Percentiles rank a stretch among this genome's conserved stretches.
These are phyloP conservation scores for Sandelia bainsii DNA, from an alignment of 2,797 vertebrate genomes.

Conservation along the genomic window DNA sequence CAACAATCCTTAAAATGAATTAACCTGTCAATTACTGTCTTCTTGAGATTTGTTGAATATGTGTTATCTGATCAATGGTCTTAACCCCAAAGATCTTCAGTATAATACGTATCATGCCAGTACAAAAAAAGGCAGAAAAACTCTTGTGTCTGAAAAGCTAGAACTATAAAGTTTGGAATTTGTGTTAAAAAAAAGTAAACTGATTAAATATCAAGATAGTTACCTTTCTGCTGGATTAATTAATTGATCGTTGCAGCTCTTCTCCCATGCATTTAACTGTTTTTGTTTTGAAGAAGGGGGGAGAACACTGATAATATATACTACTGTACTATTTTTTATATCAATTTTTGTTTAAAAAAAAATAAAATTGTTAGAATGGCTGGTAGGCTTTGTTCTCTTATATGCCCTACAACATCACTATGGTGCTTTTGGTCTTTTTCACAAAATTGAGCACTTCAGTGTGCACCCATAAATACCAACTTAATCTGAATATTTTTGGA, in stretches of 20 bases:
- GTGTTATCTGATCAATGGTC: background rate
- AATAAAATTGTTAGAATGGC: background rate
- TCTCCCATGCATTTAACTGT: too few relatives aligned
- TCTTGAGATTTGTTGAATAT: too few relatives aligned
- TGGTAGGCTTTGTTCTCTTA: background rate
- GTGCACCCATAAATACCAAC: background rate
- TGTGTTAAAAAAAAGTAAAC: too few relatives aligned
- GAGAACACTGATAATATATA: too few relatives aligned
- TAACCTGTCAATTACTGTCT: background rate
- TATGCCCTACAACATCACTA: background rate
- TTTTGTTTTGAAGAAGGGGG: too few relatives aligned
- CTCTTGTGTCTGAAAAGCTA: background rate
- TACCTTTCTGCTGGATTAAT: too few relatives aligned
- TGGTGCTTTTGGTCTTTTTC: background rate
- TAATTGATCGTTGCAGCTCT: too few relatives aligned
- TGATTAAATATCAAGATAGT: too few relatives aligned
- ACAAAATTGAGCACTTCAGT: background rate
- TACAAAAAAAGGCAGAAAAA: background rate
- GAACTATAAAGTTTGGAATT: too few relatives aligned
- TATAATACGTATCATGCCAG: background rate
- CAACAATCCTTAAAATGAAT: background rate
- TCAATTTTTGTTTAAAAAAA: too few relatives aligned
- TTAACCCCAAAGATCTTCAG: background rate
- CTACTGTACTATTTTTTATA: too few relatives aligned
- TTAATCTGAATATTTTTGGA: background rate